phyloP scores from a whole-genome alignment of 2,888 invertebrate species.

The Augiades crinisus region DNA sequence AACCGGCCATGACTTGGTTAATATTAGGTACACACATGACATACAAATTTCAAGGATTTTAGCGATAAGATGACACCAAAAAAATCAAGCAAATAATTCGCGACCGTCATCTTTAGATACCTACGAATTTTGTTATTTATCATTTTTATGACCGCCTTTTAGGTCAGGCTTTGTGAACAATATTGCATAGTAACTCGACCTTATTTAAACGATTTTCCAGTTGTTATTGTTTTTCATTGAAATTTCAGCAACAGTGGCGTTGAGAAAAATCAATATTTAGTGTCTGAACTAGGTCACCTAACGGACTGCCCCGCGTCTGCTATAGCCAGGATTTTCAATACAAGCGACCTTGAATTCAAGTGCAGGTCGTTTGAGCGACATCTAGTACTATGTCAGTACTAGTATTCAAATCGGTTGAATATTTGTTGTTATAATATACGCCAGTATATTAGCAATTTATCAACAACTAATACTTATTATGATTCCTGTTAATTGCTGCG shows the following conservation, averaged over 20 bases:
- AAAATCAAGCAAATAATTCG: conserved; percentile 38
- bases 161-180: conserved; percentile 12
- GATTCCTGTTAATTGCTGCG: background rate
- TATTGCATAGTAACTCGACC: background rate
- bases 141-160: conserved; percentile 10
- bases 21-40: conserved; percentile 49
- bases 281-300: conserved; percentile 18
- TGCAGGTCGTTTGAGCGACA: conserved; percentile 16
- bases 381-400: background rate
- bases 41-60: conserved; percentile 65
- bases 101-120: conserved; percentile 24
- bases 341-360: conserved; percentile 18
- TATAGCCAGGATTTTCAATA: conserved; percentile 20
- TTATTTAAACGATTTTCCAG: background rate
- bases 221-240: conserved; percentile 5
- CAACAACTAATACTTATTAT: too few relatives aligned
- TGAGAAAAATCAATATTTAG: conserved; percentile 19
- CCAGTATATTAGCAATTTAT: too few relatives aligned
- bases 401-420: conserved; percentile 1
- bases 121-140: conserved; percentile 15
- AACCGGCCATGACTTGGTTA: conserved; percentile 77
- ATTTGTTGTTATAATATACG: background rate
- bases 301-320: conserved; percentile 4
- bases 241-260: conserved; percentile 8
- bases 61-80: conserved; percentile 65